Conservation (phyloP, 2,797 vertebrate genomes). For the Lagodon rhomboides region DNA sequence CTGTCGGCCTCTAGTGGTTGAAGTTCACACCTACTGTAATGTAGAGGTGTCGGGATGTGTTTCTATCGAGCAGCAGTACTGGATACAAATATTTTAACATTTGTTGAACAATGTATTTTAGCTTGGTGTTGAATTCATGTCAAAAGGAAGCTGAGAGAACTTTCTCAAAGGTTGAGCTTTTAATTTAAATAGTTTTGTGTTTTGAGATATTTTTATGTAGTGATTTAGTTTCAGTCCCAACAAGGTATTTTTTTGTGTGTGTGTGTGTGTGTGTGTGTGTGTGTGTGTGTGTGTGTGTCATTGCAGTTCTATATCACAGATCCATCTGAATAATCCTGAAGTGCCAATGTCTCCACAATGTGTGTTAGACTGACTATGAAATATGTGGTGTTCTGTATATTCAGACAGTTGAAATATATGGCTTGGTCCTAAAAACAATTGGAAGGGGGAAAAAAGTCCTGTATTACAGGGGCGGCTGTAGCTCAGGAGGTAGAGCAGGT, state of each 20-base stretch:
- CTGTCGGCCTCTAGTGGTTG: slow-evolving; percentile 13
- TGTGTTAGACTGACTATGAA: too few species aligned
- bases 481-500: too few species aligned
- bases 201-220: neutral
- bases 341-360: too few species aligned
- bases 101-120: neutral
- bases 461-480: too few species aligned
- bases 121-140: neutral
- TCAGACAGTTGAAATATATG: too few species aligned
- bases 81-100: neutral
- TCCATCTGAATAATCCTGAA: neutral
- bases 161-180: neutral
- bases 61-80: neutral
- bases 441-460: too few species aligned
- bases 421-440: too few species aligned
- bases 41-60: neutral
- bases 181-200: neutral
- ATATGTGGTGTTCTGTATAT: too few species aligned
- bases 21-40: neutral
- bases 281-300: too few species aligned
- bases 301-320: neutral
- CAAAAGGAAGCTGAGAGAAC: neutral
- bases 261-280: too few species aligned
- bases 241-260: too few species aligned
- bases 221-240: neutral